A percentile compares a stretch with the other conserved stretches of the same genome.
These are phyloP conservation scores for Amorpha juglandis DNA, from an alignment of 2,888 invertebrate genomes.

Conservation along the genomic window DNA sequence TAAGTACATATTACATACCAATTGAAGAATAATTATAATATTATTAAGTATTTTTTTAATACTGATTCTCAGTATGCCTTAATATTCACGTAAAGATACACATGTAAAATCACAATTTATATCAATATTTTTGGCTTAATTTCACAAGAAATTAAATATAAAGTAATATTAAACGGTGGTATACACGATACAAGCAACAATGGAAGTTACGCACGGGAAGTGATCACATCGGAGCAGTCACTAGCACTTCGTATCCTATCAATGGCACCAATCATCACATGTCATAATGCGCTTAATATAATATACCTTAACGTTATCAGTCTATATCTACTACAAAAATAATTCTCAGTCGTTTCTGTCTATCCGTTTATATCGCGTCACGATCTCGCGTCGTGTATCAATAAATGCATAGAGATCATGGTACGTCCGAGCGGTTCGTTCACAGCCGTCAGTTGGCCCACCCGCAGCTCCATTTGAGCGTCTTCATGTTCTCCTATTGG, in stretches of 20 bases:
- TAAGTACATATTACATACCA: conserved; percentile 3
- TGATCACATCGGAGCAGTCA: conserved; percentile 41
- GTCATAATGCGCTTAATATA: conserved; percentile 77
- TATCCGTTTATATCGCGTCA: conserved; percentile 63
- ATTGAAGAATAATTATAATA: background rate
- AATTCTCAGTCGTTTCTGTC: conserved; percentile 82
- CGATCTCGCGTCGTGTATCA: conserved; percentile 47
- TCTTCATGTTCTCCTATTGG: conserved; percentile 94
- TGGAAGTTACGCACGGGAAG: conserved; percentile 76
- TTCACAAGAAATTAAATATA: conserved; percentile 10
- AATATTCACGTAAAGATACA: conserved; percentile 10
- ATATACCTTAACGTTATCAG: conserved; percentile 78
- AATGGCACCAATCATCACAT: conserved; percentile 84
- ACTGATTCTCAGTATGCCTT: background rate
- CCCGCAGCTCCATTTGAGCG: conserved; percentile 88
- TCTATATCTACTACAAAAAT: conserved; percentile 84
- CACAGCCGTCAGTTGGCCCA: conserved; percentile 65
- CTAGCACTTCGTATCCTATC: conserved; percentile 79
- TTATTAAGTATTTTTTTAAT: background rate
- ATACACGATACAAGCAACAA: conserved; percentile 60
- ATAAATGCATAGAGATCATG: conserved; percentile 77
- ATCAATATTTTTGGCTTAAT: conserved; percentile 19
- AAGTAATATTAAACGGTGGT: conserved; percentile 23
- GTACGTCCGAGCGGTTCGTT: conserved; percentile 37
- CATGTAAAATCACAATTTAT: conserved; percentile 19